Evolutionary conservation across 2,113 vertebrate species (phyloP), one percentile per base, ranked within the genome.

Genomic region (Tauraco erythrolophus): DNA sequence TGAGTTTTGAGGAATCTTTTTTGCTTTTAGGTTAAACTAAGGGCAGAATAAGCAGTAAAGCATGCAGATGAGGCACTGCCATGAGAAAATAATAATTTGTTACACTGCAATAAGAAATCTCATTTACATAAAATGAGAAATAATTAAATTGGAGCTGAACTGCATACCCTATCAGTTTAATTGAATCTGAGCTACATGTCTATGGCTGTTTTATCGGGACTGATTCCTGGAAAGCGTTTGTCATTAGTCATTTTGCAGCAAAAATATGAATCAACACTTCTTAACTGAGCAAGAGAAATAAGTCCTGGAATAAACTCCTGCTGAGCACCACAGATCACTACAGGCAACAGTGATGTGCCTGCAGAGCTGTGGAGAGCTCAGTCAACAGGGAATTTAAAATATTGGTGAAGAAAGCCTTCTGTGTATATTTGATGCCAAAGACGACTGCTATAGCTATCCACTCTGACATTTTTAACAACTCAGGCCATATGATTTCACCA

Each of bases 91-190:
- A 86, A 74, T 87, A 12, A 81, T 69, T 95, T 94, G 68, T 96
- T 94, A 95, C 61, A 82, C 43, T 84, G 54, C 19, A 41, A 84
- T 77, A 86, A 79, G 76, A 97, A 94, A 76, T 91, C 35, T 94
- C 54, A 95, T 97, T 97, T 92, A 81, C 88, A 94, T 95, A 92
- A 96, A 95, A 95, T 39, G 45, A 96, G 50, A 82, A 97, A 89
- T 88, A 94, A 97, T 97, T 97, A 85, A 94, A 93, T 84, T 85
- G 72, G 50, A 88, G 81, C 75, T 97, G 91, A 97, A 97, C 94
- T 82, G 21, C 70, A 39, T 92, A 65, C 50, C 72, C 60, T 92
- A 78, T 81, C 65, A 78, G 19, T 90, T 93, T 96, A 97, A 97
- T 72, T 97, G 83, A 85, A 97, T 94, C 93, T 88, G 22, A 78